phyloP scores from a whole-genome alignment of 2,888 invertebrate genomes.

The Pollenia amentaria region DNA sequence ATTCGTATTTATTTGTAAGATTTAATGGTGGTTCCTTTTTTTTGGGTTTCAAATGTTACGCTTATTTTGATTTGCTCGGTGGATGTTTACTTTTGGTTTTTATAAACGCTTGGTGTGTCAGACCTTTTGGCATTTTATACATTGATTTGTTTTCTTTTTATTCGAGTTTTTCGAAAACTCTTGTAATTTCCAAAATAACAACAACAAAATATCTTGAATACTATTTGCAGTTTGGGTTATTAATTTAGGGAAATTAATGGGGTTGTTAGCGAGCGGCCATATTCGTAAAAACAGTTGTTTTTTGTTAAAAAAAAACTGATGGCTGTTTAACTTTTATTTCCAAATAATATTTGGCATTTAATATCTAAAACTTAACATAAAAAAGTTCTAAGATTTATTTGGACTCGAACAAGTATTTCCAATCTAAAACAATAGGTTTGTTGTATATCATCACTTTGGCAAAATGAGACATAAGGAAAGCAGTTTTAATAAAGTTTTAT shows the following conservation, averaged over 20 bases:
- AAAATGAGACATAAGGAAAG: too few relatives aligned
- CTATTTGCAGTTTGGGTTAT: conserved; percentile 3
- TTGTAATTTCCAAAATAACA: conserved; percentile 14
- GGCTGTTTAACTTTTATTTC: neutral
- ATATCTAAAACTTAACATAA: too few relatives aligned
- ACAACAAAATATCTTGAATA: neutral
- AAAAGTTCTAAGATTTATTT: too few relatives aligned
- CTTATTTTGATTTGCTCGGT: conserved; percentile 82
- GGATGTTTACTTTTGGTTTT: conserved; percentile 82
- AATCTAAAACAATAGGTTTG: too few relatives aligned
- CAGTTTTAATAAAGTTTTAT: too few relatives aligned
- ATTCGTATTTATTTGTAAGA: conserved; percentile 67
- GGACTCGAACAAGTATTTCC: too few relatives aligned
- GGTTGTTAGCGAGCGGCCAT: conserved; percentile 67
- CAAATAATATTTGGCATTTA: too few relatives aligned
- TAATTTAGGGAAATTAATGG: conserved; percentile 30
- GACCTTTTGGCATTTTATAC: conserved; percentile 57
- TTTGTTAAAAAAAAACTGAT: conserved; percentile 5
- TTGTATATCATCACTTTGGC: too few relatives aligned
- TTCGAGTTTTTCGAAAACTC: conserved; percentile 15
- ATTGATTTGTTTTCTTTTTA: conserved; percentile 30
- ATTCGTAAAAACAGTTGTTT: neutral
- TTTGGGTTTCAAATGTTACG: conserved; percentile 75
- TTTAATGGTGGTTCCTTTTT: conserved; percentile 65
- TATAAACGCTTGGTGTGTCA: conserved; percentile 83